Evolutionary conservation across 1,140 invertebrate species (phyloP).

Genomic region (Drosophila kurseongensis): DNA sequence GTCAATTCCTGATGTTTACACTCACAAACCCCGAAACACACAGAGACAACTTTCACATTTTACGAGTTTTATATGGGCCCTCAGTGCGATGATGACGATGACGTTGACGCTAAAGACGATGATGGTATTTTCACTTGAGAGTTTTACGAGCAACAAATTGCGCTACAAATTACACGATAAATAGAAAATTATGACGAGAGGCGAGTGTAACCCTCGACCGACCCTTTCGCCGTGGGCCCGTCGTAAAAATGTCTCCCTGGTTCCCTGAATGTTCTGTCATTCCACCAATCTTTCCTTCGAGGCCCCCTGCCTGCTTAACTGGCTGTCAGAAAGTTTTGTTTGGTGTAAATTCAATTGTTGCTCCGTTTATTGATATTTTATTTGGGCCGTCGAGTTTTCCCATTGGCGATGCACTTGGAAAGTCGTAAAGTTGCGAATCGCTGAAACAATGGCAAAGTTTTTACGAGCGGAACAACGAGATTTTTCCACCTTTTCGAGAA

Average conservation of each 20-base stretch:
- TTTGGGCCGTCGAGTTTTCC: slow-evolving; percentile 51
- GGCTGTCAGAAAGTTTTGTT: slow-evolving; percentile 72
- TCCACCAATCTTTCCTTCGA: slow-evolving; percentile 40
- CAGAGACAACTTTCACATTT: slow-evolving; percentile 70
- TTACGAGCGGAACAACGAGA: slow-evolving; percentile 61
- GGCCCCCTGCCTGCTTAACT: slow-evolving; percentile 35
- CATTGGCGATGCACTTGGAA: slow-evolving; percentile 51
- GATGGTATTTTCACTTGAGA: slow-evolving; percentile 70
- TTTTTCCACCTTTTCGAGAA: slow-evolving; percentile 36
- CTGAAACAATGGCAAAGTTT: slow-evolving; percentile 77
- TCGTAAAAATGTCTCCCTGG: slow-evolving; percentile 70
- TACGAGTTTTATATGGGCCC: slow-evolving; percentile 76
- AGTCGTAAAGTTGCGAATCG: slow-evolving; percentile 77
- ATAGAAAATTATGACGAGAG: slow-evolving; percentile 78
- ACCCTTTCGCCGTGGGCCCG: slow-evolving; percentile 58
- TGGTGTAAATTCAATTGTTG: slow-evolving; percentile 82
- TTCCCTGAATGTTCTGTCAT: slow-evolving; percentile 70
- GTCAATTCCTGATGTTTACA: slow-evolving; percentile 62
- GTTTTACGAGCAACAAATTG: slow-evolving; percentile 81
- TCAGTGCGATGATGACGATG: slow-evolving; percentile 59
- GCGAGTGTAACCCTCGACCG: slow-evolving; percentile 22
- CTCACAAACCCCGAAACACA: slow-evolving; percentile 14
- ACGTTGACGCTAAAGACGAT: slow-evolving; percentile 55
- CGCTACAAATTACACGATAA: slow-evolving; percentile 81
- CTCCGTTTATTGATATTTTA: slow-evolving; percentile 80